These are phyloP conservation scores for Aromia moschata DNA, from an alignment of 2,888 invertebrate genomes.

Conservation along the genomic window DNA sequence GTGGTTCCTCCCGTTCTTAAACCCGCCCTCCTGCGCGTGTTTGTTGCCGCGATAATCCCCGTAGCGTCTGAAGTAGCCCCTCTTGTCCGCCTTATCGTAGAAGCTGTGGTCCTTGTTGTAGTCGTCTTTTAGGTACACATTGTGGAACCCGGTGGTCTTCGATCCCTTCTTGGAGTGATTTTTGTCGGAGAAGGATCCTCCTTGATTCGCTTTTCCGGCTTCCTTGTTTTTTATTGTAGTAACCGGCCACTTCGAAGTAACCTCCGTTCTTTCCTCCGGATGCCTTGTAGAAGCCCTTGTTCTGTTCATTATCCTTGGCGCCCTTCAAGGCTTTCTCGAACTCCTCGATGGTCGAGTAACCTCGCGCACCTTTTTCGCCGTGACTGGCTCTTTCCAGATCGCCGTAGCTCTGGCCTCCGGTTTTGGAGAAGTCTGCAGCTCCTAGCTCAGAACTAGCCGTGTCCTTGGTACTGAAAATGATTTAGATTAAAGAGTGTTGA, in stretches of 20 bases:
- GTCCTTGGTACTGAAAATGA: slow-evolving; percentile 2
- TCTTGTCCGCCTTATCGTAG: slow-evolving; percentile 76
- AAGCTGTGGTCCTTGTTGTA: slow-evolving; percentile 81
- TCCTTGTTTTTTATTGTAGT: slow-evolving; percentile 68
- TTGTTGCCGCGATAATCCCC: slow-evolving; percentile 68
- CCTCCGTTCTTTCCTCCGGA: slow-evolving; percentile 67
- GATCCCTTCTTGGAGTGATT: slow-evolving; percentile 73
- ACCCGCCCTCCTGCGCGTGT: slow-evolving; percentile 66
- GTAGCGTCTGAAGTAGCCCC: slow-evolving; percentile 71
- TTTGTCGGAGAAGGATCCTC: slow-evolving; percentile 68
- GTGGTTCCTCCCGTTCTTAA: slow-evolving; percentile 67
- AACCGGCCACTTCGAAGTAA: slow-evolving; percentile 66
- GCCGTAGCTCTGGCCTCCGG: slow-evolving; percentile 65
- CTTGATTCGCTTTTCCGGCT: slow-evolving; percentile 66
- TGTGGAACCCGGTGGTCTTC: slow-evolving; percentile 76
- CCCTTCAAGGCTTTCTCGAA: slow-evolving; percentile 69
- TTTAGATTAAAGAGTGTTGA: not conserved
- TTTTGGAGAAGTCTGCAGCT: slow-evolving; percentile 38
- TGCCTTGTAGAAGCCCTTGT: slow-evolving; percentile 67
- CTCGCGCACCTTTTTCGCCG: slow-evolving; percentile 69
- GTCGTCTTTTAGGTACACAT: slow-evolving; percentile 78
- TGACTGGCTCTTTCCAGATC: slow-evolving; percentile 65
- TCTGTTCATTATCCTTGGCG: slow-evolving; percentile 66
- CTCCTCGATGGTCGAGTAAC: slow-evolving; percentile 65
- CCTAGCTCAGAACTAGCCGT: not conserved